phyloP scores from a whole-genome alignment of 2,113 vertebrate genomes.

The Melanocharis versteri region DNA sequence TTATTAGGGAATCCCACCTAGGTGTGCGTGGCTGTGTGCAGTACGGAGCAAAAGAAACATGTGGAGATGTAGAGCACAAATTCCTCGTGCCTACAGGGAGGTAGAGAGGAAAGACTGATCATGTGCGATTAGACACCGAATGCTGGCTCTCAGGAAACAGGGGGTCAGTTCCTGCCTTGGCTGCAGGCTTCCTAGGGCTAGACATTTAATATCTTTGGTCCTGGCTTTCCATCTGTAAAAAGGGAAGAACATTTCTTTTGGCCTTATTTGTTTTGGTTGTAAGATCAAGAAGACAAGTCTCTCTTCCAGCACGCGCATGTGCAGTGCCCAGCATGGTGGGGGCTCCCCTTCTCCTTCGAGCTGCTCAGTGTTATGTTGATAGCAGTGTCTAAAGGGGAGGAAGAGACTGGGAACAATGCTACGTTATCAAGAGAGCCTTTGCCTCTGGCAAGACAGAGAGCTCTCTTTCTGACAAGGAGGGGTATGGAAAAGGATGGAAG shows the following conservation, averaged over 20 bases:
- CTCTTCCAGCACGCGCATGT: not conserved
- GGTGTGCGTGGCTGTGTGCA: not conserved
- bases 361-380: not conserved
- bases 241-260: slow-evolving; percentile 27
- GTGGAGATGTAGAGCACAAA: slow-evolving; percentile 33
- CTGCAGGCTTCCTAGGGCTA: slow-evolving; percentile 22
- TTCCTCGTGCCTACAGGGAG: slow-evolving; percentile 50
- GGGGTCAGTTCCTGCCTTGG: slow-evolving; percentile 41
- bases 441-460: not conserved
- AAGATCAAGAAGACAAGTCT: not conserved
- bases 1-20: slow-evolving; percentile 31
- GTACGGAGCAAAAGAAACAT: not conserved
- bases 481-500: not conserved
- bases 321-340: not conserved
- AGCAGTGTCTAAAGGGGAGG: not conserved
- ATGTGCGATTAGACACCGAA: slow-evolving; percentile 13
- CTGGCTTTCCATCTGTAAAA: slow-evolving; percentile 8
- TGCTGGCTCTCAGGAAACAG: slow-evolving; percentile 15
- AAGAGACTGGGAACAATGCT: not conserved
- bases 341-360: not conserved
- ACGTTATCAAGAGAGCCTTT: not conserved
- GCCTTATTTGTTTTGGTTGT: slow-evolving; percentile 9
- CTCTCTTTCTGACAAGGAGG: not conserved
- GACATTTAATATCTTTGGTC: slow-evolving; percentile 39
- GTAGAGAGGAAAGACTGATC: slow-evolving; percentile 56